Evolutionary conservation across 1,140 invertebrate genomes (phyloP).

Genomic region (Drosophila takahashii): DNA sequence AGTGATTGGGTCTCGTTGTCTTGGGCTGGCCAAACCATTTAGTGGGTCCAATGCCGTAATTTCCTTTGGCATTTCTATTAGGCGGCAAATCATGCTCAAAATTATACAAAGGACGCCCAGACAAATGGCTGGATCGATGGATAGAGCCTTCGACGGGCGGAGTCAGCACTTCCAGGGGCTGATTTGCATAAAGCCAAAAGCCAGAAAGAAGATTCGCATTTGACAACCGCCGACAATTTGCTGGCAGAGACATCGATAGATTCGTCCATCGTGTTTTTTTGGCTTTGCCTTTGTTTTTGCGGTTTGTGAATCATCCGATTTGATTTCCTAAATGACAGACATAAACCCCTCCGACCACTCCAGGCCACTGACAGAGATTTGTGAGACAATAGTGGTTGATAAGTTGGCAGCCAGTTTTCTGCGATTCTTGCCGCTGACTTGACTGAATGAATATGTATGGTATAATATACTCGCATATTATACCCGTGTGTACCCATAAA

Average conservation of each 20-base stretch:
- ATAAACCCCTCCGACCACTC: constrained; percentile 48
- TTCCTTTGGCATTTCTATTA: constrained; percentile 60
- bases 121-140: constrained; percentile 40
- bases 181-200: constrained; percentile 59
- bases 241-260: constrained; percentile 41
- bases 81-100: constrained; percentile 66
- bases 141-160: constrained; percentile 8
- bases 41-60: constrained; percentile 69
- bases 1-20: constrained; percentile 31
- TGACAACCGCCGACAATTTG: constrained; percentile 50
- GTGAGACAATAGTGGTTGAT: constrained; percentile 45
- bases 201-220: constrained; percentile 16
- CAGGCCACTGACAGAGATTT: constrained; percentile 25
- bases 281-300: constrained; percentile 35
- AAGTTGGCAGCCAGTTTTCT: constrained; percentile 57
- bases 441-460: constrained; percentile 60
- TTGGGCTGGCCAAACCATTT: constrained; percentile 47
- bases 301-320: constrained; percentile 69
- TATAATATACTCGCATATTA: constrained; percentile 15
- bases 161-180: constrained; percentile 46
- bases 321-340: constrained; percentile 70
- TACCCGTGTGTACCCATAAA: constrained; percentile 15
- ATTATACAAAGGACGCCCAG: constrained; percentile 55
- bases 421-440: constrained; percentile 41
- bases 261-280: constrained; percentile 15